Percentiles rank a stretch among this genome's conserved stretches.
These are phyloP conservation scores for Macrotrachela quadricornifera DNA, from an alignment of 1,140 invertebrate species.

Conservation along the genomic window DNA sequence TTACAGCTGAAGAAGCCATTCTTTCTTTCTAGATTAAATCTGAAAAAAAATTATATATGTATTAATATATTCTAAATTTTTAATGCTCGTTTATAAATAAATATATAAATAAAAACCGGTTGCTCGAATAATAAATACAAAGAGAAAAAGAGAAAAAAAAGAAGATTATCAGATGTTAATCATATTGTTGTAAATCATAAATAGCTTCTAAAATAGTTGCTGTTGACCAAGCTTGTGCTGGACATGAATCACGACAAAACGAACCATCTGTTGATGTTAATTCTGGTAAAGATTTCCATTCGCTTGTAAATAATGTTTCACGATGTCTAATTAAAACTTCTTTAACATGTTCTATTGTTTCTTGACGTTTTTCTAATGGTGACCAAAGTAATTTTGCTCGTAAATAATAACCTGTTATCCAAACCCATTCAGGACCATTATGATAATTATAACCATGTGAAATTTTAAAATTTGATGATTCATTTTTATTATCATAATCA, in stretches of 20 bases:
- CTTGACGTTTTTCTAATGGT: not conserved
- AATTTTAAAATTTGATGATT: constrained; percentile 53
- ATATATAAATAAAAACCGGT: too few species aligned
- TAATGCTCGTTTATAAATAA: too few species aligned
- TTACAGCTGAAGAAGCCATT: too few species aligned
- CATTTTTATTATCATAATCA: constrained; percentile 74
- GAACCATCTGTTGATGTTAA: constrained; percentile 70
- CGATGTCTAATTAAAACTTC: not conserved
- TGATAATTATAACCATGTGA: constrained; percentile 96
- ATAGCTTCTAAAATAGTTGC: constrained; percentile 51
- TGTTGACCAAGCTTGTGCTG: constrained; percentile 86
- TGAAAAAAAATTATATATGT: too few species aligned
- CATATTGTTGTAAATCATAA: not conserved
- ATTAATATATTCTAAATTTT: too few species aligned
- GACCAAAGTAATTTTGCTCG: not conserved
- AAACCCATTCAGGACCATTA: constrained; percentile 60
- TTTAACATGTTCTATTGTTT: not conserved
- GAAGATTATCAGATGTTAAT: too few species aligned
- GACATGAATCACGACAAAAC: constrained; percentile 58
- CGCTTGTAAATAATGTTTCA: too few species aligned
- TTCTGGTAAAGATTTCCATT: constrained; percentile 79
- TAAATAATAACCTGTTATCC: constrained; percentile 6
- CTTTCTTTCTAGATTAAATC: too few species aligned
- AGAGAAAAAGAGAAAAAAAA: too few species aligned
- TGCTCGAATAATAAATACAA: too few species aligned